Evolutionary conservation across 2,797 vertebrate species (phyloP).

Genomic region (Hafferia zeledoni): DNA sequence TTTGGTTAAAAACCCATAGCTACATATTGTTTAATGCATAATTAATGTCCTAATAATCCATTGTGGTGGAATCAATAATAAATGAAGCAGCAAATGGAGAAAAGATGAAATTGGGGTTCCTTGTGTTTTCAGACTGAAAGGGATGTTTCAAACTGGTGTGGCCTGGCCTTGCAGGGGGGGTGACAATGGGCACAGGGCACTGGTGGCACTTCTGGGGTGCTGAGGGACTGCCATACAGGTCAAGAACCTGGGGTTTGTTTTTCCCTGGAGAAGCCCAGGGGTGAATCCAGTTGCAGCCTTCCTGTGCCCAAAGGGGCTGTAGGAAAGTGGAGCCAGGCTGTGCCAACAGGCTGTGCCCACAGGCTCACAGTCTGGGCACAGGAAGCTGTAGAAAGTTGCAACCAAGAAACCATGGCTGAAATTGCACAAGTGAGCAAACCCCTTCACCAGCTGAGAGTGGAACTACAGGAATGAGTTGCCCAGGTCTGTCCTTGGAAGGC

Average conservation of each 20-base stretch:
- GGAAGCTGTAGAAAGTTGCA: neutral
- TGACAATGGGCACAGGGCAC: neutral
- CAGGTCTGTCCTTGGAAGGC: neutral
- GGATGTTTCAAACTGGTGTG: neutral
- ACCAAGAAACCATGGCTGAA: neutral
- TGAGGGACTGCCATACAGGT: neutral
- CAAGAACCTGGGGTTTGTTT: rapidly evolving
- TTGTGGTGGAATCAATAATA: neutral
- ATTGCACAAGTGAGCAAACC: neutral
- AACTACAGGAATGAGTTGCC: neutral
- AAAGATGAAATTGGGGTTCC: neutral
- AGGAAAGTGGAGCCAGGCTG: neutral
- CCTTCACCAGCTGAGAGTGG: neutral
- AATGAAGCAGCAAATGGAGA: neutral
- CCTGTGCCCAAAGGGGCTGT: neutral
- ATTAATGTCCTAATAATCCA: neutral
- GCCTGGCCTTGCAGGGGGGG: too few species aligned
- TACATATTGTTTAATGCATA: neutral
- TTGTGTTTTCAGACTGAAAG: neutral
- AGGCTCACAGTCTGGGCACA: neutral
- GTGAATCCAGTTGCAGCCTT: neutral
- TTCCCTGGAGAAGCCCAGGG: neutral
- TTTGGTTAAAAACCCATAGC: neutral
- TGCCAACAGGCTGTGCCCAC: neutral
- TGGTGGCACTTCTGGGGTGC: neutral